Conservation (phyloP, 1,140 invertebrate species). For the Cylas formicarius region DNA sequence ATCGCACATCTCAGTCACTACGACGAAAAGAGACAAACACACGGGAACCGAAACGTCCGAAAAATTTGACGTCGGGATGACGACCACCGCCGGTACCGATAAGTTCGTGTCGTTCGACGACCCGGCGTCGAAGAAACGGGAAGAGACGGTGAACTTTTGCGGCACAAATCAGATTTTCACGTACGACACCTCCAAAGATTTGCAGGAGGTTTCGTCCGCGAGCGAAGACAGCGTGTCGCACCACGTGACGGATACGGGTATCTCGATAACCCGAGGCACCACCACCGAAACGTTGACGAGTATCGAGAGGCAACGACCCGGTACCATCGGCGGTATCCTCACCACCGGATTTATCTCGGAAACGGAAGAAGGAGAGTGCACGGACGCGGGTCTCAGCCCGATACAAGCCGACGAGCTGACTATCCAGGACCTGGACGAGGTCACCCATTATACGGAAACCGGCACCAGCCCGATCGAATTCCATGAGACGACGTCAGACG, state of each 20-base stretch:
- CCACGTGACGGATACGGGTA: conserved; percentile 47
- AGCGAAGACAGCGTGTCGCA: conserved; percentile 49
- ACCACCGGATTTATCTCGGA: conserved; percentile 45
- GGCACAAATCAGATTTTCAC: conserved; percentile 45
- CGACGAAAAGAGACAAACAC: conserved; percentile 37
- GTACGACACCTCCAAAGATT: conserved; percentile 40
- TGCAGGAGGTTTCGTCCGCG: conserved; percentile 39
- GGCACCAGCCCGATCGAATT: conserved; percentile 46
- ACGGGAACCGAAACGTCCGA: conserved; percentile 43
- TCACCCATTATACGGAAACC: conserved; percentile 41
- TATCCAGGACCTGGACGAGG: conserved; percentile 37
- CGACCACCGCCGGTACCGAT: conserved; percentile 36
- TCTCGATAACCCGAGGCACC: conserved; percentile 45
- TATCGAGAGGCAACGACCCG: conserved; percentile 36
- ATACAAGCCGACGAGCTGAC: conserved; percentile 46
- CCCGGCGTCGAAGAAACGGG: conserved; percentile 35
- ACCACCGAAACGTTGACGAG: conserved; percentile 45
- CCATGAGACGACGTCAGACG: conserved; percentile 43
- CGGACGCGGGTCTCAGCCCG: conserved; percentile 49
- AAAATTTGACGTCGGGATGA: conserved; percentile 42
- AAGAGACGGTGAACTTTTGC: conserved; percentile 47
- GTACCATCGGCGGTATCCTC: conserved; percentile 33
- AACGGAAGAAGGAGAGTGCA: conserved; percentile 46
- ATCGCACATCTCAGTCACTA: conserved; percentile 47
- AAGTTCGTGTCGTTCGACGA: conserved; percentile 5